Evolutionary conservation across 2,888 invertebrate species (phyloP).

Genomic region (Pimpla rufipes): DNA sequence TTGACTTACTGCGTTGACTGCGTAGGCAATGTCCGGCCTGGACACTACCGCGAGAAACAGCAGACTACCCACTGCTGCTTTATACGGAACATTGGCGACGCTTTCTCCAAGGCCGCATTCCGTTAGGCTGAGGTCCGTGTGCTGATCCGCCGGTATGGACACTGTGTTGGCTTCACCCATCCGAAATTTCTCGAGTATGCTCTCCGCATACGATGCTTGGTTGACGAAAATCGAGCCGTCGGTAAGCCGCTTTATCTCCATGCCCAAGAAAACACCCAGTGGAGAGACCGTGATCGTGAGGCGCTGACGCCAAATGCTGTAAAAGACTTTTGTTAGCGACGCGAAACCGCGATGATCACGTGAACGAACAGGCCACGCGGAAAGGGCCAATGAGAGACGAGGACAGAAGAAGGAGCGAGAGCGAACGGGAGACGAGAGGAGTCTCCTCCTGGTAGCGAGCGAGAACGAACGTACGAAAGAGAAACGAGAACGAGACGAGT

Average conservation of each 20-base stretch:
- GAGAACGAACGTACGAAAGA: no score
- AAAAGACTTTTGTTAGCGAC: no score
- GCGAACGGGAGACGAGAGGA: no score
- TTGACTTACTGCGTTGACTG: slow-evolving; percentile 52
- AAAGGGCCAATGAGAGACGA: no score
- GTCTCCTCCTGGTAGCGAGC: no score
- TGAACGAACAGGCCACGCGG: no score
- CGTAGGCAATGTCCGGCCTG: slow-evolving; percentile 62
- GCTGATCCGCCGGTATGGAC: slow-evolving; percentile 30
- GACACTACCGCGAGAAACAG: slow-evolving; percentile 22
- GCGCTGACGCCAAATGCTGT: slow-evolving; percentile 9
- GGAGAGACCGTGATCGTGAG: slow-evolving; percentile 30
- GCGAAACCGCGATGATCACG: no score
- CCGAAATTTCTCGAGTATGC: slow-evolving; percentile 46
- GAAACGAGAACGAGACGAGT: no score
- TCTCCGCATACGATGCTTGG: slow-evolving; percentile 40
- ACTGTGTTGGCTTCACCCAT: slow-evolving; percentile 57
- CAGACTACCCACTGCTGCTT: slow-evolving; percentile 30
- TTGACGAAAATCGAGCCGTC: slow-evolving; percentile 51
- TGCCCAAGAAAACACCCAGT: slow-evolving; percentile 39
- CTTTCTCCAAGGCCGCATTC: background rate
- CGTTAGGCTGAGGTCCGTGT: slow-evolving; percentile 3
- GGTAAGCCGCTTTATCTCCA: slow-evolving; percentile 24
- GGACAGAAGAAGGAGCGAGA: no score
- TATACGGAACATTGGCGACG: slow-evolving; percentile 14